Evolutionary conservation across 2,113 vertebrate species (phyloP), one percentile per base, ranked within the genome.

Genomic region (Takifugu bimaculatus): DNA sequence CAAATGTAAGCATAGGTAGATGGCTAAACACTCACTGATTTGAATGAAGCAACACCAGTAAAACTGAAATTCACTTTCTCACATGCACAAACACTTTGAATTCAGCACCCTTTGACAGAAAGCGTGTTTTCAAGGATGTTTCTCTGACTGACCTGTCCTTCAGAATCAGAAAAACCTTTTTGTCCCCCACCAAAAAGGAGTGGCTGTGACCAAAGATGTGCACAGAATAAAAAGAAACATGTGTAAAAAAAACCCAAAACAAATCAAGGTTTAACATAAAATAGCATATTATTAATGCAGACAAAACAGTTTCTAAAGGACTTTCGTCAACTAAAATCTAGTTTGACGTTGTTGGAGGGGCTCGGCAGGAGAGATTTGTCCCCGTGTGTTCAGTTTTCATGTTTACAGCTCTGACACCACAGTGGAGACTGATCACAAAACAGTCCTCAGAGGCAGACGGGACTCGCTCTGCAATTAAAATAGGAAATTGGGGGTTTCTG

Each of bases 341-440:
- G 78, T 75, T 54, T 74, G 74, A 80, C 78, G 77, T 74, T 73
- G 77, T 60, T 39, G 27, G 72, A 52, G 49, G 59, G 74, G 57
- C 57, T 32, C 64, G 48, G 72, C 52, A 27, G 74, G 75, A 52
- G 57, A 61, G 78, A 67, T 74, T 52, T 79, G 75, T 58, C 79
- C 73, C 13, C 55, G 68, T 61, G 56, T 73, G 75, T 78, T 77
- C 57, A 57, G 53, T 77, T 79, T 81, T 66, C 65, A 77, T 85
- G 80, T 76, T 81, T 68, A 74, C 75, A 65, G 54, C 64, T 58
- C 50, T 61, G 56, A 61, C 50, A 26, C 57, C 13, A 11, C 57
- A 68, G 45, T 51, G 56, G 61, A 64, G 55, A 55, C 69, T 50
- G 80, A 83, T 82, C 67, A 72, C 61, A 70, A 52, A 65, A 43